These are phyloP conservation scores for Pangasius larnaudii DNA, from an alignment of 2,797 vertebrate genomes.

Conservation along the genomic window DNA sequence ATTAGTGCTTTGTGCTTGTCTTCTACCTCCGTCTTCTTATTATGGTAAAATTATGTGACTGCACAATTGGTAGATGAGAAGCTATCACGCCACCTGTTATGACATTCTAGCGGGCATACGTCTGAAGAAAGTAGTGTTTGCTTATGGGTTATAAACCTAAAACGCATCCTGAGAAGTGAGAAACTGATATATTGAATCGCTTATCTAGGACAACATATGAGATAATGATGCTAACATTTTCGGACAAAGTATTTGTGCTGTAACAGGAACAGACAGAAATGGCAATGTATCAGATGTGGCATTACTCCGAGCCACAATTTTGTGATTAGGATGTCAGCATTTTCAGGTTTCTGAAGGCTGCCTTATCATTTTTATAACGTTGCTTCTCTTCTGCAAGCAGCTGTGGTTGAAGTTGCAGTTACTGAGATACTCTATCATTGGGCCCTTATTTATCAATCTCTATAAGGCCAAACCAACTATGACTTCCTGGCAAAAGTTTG, in stretches of 20 bases:
- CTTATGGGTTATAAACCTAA: background rate
- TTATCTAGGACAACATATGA: background rate
- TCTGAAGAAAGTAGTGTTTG: background rate
- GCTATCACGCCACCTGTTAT: background rate
- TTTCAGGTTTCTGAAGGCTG: background rate
- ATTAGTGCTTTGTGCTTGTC: background rate
- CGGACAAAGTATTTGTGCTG: background rate
- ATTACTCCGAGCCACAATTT: background rate
- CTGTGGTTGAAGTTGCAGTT: constrained; percentile 2
- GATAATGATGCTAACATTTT: background rate
- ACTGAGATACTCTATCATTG: background rate
- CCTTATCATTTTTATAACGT: background rate
- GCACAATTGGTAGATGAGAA: background rate
- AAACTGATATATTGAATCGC: background rate
- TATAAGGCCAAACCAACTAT: background rate
- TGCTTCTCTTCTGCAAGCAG: background rate
- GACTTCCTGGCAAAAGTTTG: background rate
- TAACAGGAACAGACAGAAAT: no score
- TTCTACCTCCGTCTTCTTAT: background rate
- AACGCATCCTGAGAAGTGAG: background rate
- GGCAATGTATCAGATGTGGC: background rate
- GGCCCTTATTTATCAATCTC: background rate
- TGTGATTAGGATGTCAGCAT: constrained; percentile 19
- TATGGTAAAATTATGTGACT: background rate
- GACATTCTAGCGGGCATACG: background rate